These are phyloP conservation scores for Lepidothrix coronata DNA, from an alignment of 2,113 vertebrate species.

Conservation along the genomic window DNA sequence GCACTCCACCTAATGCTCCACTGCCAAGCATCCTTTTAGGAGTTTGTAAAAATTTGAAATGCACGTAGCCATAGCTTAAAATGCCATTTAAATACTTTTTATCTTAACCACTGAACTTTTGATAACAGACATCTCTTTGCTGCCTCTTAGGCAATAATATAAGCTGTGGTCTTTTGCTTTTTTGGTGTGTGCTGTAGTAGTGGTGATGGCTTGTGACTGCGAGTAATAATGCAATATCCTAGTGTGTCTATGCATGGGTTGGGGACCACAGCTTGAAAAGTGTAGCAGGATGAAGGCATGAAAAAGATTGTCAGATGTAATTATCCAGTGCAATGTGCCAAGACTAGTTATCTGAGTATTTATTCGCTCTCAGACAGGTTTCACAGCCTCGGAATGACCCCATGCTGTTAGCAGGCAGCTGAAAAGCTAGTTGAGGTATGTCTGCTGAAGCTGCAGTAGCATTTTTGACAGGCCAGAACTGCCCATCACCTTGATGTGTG, in stretches of 20 bases:
- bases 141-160: neutral
- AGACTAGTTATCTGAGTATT: constrained; percentile 36
- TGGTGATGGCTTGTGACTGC: neutral
- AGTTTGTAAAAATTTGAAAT: neutral
- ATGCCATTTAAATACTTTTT: neutral
- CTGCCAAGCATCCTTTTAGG: neutral
- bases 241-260: neutral
- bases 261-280: neutral
- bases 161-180: neutral
- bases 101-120: neutral
- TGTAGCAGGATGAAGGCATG: constrained; percentile 1
- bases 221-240: neutral
- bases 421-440: constrained; percentile 6
- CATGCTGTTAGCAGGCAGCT: constrained; percentile 15
- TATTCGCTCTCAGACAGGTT: constrained; percentile 28
- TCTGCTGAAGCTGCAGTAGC: neutral
- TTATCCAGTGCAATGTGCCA: constrained; percentile 20
- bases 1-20: neutral
- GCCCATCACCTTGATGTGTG: neutral
- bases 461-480: constrained; percentile 5
- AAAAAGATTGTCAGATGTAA: constrained; percentile 33
- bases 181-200: neutral
- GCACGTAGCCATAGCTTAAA: neutral
- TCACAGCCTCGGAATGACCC: constrained; percentile 1
- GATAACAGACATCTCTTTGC: neutral